Base-by-base conservation (phyloP, 1,140 invertebrate genomes). In the Procambarus clarkii region DNA sequence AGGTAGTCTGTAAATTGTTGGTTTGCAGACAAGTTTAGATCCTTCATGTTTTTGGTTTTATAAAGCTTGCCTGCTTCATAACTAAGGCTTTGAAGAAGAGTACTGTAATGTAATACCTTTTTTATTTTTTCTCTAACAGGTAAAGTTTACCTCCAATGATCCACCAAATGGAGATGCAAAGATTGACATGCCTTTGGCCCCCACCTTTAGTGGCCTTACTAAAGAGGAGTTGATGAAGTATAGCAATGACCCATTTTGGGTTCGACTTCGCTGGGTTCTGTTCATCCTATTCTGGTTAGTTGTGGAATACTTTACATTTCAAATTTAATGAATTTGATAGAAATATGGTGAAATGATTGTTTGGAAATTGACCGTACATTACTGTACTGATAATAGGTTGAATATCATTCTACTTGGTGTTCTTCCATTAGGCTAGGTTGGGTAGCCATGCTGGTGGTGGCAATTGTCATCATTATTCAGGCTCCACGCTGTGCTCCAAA, bases 191-290 rank as follows among this genome's bases (percentile, higher is more conserved):
- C 24, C 34, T 15, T 9, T 18, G 4, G 82, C 45, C 60, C 89
- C 50, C 4, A 18, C 82, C 45, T 97, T 98, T 92, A 96, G 97
- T 24, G 98, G 98, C 11, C 96, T 99, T 95, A 96, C 96, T 5
- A 98, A 98, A 94, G 97, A 98, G 93, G 98, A 98, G 94, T 94
- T 99, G 79, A 97, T 98, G 97, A 98, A 98, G 94, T 95, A 94
- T 88, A 97, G 97, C 0, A 98, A 98, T 94, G 97, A 98, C 95
- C 98, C 98, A 54, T 98, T 98, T 94, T 99, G 98, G 98, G 96
- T 98, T 50, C 96, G 96, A 80, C 94, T 98, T 77, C 96, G 98
- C 93, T 98, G 97, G 97, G 95, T 96, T 92, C 96, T 98, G 83
- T 98, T 98, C 94, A 95, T 97, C 50, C 93, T 96, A 9, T 99